Percentiles rank a stretch among this genome's conserved stretches.
Conservation (phyloP, 2,888 invertebrate species). For the Limnephilus marmoratus region DNA sequence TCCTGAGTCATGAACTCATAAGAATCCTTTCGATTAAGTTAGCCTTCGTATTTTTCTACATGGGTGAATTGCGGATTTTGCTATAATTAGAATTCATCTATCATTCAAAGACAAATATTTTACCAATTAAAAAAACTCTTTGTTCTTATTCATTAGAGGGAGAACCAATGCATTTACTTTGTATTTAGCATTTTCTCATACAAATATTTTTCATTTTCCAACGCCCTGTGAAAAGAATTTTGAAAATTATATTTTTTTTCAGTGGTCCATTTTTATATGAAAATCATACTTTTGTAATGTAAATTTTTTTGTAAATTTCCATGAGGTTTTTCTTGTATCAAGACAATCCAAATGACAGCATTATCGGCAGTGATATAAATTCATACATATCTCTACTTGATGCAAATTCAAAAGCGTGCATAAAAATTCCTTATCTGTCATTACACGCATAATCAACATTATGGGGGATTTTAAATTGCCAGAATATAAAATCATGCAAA, state of each 20-base stretch:
- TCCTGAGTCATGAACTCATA: slow-evolving; percentile 2
- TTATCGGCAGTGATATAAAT: background rate
- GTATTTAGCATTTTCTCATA: too few species aligned
- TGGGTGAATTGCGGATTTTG: background rate
- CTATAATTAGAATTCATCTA: too few species aligned
- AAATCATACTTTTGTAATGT: background rate
- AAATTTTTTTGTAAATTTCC: too few species aligned
- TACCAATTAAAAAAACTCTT: background rate
- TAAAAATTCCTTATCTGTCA: background rate
- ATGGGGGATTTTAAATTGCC: background rate
- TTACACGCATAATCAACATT: background rate
- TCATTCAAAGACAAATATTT: too few species aligned
- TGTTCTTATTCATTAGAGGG: background rate
- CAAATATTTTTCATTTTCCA: too few species aligned
- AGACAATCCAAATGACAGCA: background rate
- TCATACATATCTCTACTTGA: background rate
- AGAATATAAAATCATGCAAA: background rate
- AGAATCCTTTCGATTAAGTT: background rate
- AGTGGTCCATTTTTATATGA: background rate
- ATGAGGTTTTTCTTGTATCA: background rate
- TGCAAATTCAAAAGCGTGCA: background rate
- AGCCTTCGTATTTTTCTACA: background rate
- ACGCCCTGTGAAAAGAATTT: too few species aligned
- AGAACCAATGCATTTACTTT: background rate
- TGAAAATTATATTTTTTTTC: too few species aligned